Evolutionary conservation across 2,113 vertebrate genomes (phyloP), one percentile per base, ranked within the genome.

Genomic region (Mohoua ochrocephala): DNA sequence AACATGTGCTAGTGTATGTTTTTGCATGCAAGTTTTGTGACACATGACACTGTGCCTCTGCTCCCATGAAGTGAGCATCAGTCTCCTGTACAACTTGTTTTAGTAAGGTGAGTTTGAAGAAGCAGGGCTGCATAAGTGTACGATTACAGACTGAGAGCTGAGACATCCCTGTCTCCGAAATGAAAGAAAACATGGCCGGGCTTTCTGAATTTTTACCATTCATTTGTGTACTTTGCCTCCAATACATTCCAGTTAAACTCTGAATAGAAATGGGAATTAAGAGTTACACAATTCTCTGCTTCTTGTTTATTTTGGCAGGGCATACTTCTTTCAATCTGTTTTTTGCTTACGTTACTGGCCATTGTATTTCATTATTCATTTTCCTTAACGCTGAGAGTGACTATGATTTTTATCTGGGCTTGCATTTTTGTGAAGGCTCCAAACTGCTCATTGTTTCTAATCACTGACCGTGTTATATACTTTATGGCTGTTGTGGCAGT

Each of bases 321-420:
- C 20, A 4, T 27, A 16, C 41, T 42, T 91, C 73, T 94, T 84
- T 83, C 61, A 69, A 33, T 93, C 71, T 86, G 42, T 75, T 78
- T 92, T 94, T 80, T 97, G 79, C 84, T 95, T 96, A 70, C 41
- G n/a, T 91, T 94, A 44, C 79, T 96, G 0, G 1, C 75, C 64
- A 73, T 83, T 91, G 78, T 94, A 71, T 96, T 96, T 95, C 75
- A 84, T 95, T 84, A 68, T 71, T 70, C 71, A 68, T 96, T 95
- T 95, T 96, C 87, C 76, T 92, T 86, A 92, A 65, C 63, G 27
- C 84, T 37, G 33, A 84, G 91, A 56, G 30, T 47, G 74, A 89
- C 77, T 75, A 7, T 57, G 86, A 93, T 96, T 96, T 95, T 96
- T 90, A 96, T 93, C 79, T 92, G 50, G 47, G 26, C 45, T 84